Evolutionary conservation across 2,797 vertebrate genomes (phyloP), one percentile per base, ranked within the genome.

Genomic region (Acanthiza pusilla): DNA sequence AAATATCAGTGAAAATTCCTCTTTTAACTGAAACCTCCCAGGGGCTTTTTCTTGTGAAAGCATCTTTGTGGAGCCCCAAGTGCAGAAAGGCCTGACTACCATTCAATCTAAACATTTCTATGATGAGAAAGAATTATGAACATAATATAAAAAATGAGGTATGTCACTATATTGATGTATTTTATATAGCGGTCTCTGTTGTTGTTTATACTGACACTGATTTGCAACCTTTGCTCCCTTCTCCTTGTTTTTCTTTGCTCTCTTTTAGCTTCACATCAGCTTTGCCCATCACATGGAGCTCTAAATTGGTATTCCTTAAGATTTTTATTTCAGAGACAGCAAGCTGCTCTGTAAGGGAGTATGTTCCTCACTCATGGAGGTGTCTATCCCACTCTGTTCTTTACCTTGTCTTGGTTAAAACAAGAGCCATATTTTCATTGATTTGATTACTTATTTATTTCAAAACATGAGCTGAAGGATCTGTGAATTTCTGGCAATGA

Each of bases 131-230:
- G 22, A 67, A 43, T 72, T 36, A 67, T n/a, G 10, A 78, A 38
- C 22, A 42, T 26, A 89, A 40, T 27, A 48, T 48, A 26, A 66
- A 73, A 86, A 84, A 68, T 10, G 0, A 62, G 6, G 3, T 32
- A 20, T 12, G 19, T 9, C 25, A 48, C 12, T 54, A 22, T 45
- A 50, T 38, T 91, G 27, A 77, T 23, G 11, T 13, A 45, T 36
- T 77, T 65, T 27, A 7, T 42, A 23, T 23, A 19, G 10, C 0
- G 0, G 5, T 47, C 23, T 62, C 62, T 3, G 2, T 19, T 74
- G 14, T 45, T 77, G 17, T 60, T 67, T 78, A 42, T 30, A 27
- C 22, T 42, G 20, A 43, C 14, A 14, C 7, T 75, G 30, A 7
- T 58, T 85, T 67, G 36, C 7, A 67, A 60, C 5, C 1, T 83